Evolutionary conservation across 1,140 invertebrate species (phyloP), one percentile per base, ranked within the genome.

Genomic region (Galleria mellonella): DNA sequence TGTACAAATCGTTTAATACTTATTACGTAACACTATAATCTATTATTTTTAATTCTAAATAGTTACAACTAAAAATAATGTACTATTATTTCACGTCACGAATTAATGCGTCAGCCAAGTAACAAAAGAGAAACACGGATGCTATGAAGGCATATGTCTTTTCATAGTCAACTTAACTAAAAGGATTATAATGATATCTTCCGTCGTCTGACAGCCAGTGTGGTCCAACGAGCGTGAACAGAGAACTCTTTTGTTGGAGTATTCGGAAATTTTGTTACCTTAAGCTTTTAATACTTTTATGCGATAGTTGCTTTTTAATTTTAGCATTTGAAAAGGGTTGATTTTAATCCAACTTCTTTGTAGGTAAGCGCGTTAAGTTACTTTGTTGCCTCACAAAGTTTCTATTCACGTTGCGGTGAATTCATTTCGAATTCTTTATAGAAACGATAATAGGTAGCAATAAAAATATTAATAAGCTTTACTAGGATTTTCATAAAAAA

Each of bases 171-270:
- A 83, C 79, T 83, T 81, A 81, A 75, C 76, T 83, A 84, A 84
- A 84, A 81, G 81, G 81, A 84, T 84, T 84, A 83, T 81, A 81
- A 83, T 79, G 71, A 83, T 79, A 79, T 74, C 75, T 78, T 83
- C 75, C 72, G 72, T 70, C 70, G 62, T 74, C 72, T 73, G 70
- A 72, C 76, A 75, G 59, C 68, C 66, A 74, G 81, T 84, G 81
- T 82, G 81, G 81, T 83, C 81, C 61, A 35, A 62, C 44, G 51
- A 83, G 64, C 81, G 71, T 79, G 70, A 84, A 84, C 72, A 63
- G 53, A 68, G 59, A 67, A 60, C 54, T 68, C 70, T 62, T 82
- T 84, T 84, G 78, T 70, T 55, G 50, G 41, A 55, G 48, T 58
- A 52, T 69, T 69, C 35, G 62, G 53, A 47, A 66, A 64, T 68